Conservation (phyloP, 2,888 invertebrate genomes). For the Alloscopus bannaensis region DNA sequence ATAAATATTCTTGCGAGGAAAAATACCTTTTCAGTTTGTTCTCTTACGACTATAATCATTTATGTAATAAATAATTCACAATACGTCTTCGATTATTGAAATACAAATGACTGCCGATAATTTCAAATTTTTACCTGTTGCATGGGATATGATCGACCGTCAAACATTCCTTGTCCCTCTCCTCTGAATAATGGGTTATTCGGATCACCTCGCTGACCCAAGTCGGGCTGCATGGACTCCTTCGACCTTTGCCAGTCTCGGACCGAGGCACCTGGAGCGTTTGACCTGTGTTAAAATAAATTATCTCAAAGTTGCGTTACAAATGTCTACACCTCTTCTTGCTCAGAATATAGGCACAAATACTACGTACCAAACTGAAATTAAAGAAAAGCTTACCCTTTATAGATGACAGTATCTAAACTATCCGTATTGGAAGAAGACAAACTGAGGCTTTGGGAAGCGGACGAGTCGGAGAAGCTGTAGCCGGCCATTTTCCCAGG, state of each 20-base stretch:
- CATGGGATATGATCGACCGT: constrained; percentile 68
- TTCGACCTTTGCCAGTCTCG: constrained; percentile 72
- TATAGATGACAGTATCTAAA: constrained; percentile 72
- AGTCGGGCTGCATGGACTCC: constrained; percentile 66
- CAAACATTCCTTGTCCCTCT: constrained; percentile 52
- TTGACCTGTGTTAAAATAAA: constrained; percentile 16
- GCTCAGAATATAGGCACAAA: no score
- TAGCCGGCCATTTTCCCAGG: constrained; percentile 66
- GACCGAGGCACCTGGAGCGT: constrained; percentile 62
- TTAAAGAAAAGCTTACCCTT: constrained; percentile 61
- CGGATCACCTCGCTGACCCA: constrained; percentile 64
- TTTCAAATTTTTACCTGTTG: no score
- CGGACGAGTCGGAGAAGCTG: constrained; percentile 65
- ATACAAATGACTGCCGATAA: no score
- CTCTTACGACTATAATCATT: no score
- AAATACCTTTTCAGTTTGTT: no score
- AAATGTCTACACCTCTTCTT: no score
- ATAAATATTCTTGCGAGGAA: no score
- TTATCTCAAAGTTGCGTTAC: neutral
- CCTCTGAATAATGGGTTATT: constrained; percentile 30
- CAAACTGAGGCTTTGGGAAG: constrained; percentile 70
- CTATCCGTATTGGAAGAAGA: constrained; percentile 72
- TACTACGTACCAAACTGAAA: neutral
- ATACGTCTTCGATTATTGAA: no score
- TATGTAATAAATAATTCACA: no score